phyloP scores from a whole-genome alignment of 2,888 invertebrate species.

The Amphimallon solstitiale region DNA sequence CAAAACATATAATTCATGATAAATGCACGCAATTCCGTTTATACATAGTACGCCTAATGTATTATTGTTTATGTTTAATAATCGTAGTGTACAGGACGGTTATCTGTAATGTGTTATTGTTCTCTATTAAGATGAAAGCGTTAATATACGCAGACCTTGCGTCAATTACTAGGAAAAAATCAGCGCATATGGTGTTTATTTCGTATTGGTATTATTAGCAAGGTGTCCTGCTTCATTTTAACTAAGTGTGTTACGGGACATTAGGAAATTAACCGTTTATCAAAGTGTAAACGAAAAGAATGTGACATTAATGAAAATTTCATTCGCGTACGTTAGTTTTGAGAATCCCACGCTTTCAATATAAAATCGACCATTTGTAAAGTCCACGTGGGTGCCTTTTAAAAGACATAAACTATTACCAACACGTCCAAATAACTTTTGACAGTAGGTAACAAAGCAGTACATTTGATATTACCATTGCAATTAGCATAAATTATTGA shows the following conservation, averaged over 20 bases:
- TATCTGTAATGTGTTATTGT: too few relatives aligned
- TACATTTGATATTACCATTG: slow-evolving; percentile 16
- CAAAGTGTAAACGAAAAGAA: slow-evolving; percentile 18
- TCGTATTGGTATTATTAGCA: not conserved
- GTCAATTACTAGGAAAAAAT: too few relatives aligned
- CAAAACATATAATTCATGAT: not conserved
- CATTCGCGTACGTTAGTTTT: slow-evolving; percentile 17
- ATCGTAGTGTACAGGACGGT: too few relatives aligned
- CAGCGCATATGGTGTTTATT: too few relatives aligned
- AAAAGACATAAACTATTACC: slow-evolving; percentile 28
- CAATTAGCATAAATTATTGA: slow-evolving; percentile 36
- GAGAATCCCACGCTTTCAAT: slow-evolving; percentile 20
- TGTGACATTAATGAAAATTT: slow-evolving; percentile 31
- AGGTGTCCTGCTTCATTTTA: not conserved
- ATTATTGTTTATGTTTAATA: not conserved
- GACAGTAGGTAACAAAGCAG: slow-evolving; percentile 35
- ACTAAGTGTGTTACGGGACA: slow-evolving; percentile 10
- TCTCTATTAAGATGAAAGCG: too few relatives aligned
- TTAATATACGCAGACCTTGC: too few relatives aligned
- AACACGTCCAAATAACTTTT: slow-evolving; percentile 26
- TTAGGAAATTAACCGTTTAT: slow-evolving; percentile 32
- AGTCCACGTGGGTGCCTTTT: slow-evolving; percentile 18
- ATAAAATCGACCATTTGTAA: slow-evolving; percentile 16
- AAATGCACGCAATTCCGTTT: not conserved
- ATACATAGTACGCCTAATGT: not conserved